A percentile compares a stretch with the other conserved stretches of the same genome.
Conservation (phyloP, 1,140 invertebrate genomes). For the Nilaparvata lugens region DNA sequence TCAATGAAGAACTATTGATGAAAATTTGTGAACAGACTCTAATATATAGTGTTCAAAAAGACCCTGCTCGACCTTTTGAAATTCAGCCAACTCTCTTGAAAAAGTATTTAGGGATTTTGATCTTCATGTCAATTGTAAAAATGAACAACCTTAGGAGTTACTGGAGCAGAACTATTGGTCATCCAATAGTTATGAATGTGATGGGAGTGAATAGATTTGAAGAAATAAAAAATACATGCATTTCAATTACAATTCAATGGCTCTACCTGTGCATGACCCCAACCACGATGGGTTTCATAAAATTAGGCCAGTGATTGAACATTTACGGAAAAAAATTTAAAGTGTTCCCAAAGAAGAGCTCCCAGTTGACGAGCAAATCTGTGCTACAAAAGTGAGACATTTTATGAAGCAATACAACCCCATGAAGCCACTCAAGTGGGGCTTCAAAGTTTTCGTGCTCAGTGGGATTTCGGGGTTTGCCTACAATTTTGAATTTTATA, state of each 20-base stretch:
- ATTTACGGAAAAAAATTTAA: conserved; percentile 16
- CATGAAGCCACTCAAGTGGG: conserved; percentile 25
- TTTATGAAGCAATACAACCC: too few relatives aligned
- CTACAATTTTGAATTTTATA: conserved; percentile 24
- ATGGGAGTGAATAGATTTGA: conserved; percentile 14
- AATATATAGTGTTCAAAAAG: conserved; percentile 2
- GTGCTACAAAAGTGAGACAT: too few relatives aligned
- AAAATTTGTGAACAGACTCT: background rate
- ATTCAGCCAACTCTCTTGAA: conserved; percentile 20
- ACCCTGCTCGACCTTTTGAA: conserved; percentile 19
- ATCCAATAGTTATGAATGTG: conserved; percentile 5
- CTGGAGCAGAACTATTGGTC: conserved; percentile 10
- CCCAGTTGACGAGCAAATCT: too few relatives aligned
- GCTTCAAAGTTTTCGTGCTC: conserved; percentile 24
- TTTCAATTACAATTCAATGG: conserved; percentile 12
- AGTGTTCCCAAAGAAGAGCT: conserved; percentile 7
- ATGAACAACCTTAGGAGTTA: conserved; percentile 13
- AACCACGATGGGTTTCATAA: conserved; percentile 12
- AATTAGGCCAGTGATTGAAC: conserved; percentile 10
- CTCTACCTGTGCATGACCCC: background rate
- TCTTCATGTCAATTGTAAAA: conserved; percentile 11
- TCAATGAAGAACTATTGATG: conserved; percentile 25
- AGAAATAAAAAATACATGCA: conserved; percentile 13
- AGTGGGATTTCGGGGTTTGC: conserved; percentile 18
- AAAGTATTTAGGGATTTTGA: conserved; percentile 24